Conservation (phyloP, 2,113 vertebrate genomes). For the Hucho hucho region DNA sequence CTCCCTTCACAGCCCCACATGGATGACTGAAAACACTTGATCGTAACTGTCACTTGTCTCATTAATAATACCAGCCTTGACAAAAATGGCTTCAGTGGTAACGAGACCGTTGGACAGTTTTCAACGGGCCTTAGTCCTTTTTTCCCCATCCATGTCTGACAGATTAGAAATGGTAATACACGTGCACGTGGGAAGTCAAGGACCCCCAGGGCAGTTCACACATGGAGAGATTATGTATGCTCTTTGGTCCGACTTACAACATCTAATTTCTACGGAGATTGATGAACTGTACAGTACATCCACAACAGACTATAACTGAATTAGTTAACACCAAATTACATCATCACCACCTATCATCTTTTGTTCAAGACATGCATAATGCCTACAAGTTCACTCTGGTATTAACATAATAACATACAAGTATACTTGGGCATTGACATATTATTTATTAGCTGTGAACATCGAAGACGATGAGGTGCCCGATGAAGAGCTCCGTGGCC, state of each 20-base stretch:
- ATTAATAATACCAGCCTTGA: slow-evolving; percentile 10
- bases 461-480: too few relatives aligned
- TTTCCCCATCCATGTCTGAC: not conserved
- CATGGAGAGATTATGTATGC: not conserved
- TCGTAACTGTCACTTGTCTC: slow-evolving; percentile 11
- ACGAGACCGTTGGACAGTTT: too few relatives aligned
- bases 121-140: too few relatives aligned
- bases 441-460: too few relatives aligned
- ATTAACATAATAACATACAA: too few relatives aligned
- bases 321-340: not conserved
- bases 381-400: too few relatives aligned
- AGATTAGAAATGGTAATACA: not conserved
- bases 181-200: not conserved
- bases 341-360: not conserved
- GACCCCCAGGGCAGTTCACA: not conserved
- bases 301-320: not conserved
- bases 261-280: not conserved
- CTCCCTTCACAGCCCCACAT: slow-evolving; percentile 23
- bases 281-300: not conserved
- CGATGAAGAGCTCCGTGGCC: too few relatives aligned
- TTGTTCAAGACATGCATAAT: too few relatives aligned
- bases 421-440: too few relatives aligned
- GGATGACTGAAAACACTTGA: slow-evolving; percentile 17
- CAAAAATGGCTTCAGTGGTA: not conserved
- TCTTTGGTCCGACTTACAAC: not conserved